phyloP scores from a whole-genome alignment of 1,140 invertebrate species.

The Sycophila sp. region DNA sequence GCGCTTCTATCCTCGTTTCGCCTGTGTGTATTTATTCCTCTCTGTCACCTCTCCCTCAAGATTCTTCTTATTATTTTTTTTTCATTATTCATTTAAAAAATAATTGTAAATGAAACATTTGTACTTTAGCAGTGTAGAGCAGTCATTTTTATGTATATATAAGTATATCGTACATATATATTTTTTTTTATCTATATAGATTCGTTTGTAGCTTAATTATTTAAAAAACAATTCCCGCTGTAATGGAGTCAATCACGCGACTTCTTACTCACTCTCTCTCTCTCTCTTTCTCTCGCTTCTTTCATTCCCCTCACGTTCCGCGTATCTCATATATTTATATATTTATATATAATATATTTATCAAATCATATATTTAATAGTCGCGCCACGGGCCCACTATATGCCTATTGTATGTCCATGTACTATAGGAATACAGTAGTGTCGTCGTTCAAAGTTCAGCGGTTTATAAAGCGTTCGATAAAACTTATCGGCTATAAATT shows the following conservation, averaged over 20 bases:
- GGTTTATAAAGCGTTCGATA: constrained; percentile 47
- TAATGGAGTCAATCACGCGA: constrained; percentile 17
- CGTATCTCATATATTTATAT: constrained; percentile 9
- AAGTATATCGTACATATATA: constrained; percentile 51
- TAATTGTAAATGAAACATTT: constrained; percentile 67
- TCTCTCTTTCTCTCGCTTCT: constrained; percentile 28
- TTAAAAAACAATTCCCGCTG: constrained; percentile 56
- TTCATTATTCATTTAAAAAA: constrained; percentile 51
- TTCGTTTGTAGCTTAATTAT: constrained; percentile 48
- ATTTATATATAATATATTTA: neutral
- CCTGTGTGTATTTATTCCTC: neutral
- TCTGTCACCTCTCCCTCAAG: constrained; percentile 11
- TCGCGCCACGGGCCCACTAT: constrained; percentile 1
- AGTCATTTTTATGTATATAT: constrained; percentile 64
- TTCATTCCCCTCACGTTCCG: constrained; percentile 12
- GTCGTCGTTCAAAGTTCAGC: constrained; percentile 40
- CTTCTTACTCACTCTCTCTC: constrained; percentile 26
- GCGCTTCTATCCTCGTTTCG: constrained; percentile 3
- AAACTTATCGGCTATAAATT: constrained; percentile 9
- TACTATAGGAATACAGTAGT: constrained; percentile 32
- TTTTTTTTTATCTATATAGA: constrained; percentile 37
- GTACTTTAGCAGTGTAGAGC: constrained; percentile 68
- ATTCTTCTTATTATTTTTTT: neutral
- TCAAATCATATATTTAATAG: no score
- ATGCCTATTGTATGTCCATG: constrained; percentile 35